Conservation (phyloP, 2,797 vertebrate species). For the Phataginus tetradactyla region DNA sequence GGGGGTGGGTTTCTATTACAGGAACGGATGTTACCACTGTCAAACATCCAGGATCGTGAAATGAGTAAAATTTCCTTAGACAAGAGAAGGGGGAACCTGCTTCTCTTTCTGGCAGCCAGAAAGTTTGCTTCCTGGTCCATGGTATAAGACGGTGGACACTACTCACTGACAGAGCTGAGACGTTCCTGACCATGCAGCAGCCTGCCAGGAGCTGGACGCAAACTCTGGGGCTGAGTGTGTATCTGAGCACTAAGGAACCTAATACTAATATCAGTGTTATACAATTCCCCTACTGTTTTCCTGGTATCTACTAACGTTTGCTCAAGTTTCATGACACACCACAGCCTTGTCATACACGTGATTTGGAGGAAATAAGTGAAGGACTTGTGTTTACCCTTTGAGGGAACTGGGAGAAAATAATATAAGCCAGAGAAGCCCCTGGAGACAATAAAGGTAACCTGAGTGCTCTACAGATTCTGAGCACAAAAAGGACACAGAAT, state of each 20-base stretch:
- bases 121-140: background rate
- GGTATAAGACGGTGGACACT: too few species aligned
- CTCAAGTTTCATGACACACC: background rate
- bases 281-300: background rate
- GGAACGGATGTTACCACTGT: background rate
- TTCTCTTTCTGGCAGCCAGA: background rate
- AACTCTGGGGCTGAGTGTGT: background rate
- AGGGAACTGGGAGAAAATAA: background rate
- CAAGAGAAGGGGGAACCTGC: background rate
- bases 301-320: background rate
- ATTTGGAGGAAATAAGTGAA: background rate
- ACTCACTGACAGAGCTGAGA: background rate
- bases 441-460: background rate
- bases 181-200: background rate
- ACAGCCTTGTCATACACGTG: background rate
- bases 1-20: background rate
- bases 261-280: background rate
- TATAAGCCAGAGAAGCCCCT: background rate
- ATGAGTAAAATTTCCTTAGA: background rate
- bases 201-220: background rate
- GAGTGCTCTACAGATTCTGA: background rate
- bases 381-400: background rate
- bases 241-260: background rate
- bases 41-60: background rate
- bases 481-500: background rate